Evolutionary conservation across 2,888 invertebrate genomes (phyloP).

Genomic region (Schizotus pectinicornis): DNA sequence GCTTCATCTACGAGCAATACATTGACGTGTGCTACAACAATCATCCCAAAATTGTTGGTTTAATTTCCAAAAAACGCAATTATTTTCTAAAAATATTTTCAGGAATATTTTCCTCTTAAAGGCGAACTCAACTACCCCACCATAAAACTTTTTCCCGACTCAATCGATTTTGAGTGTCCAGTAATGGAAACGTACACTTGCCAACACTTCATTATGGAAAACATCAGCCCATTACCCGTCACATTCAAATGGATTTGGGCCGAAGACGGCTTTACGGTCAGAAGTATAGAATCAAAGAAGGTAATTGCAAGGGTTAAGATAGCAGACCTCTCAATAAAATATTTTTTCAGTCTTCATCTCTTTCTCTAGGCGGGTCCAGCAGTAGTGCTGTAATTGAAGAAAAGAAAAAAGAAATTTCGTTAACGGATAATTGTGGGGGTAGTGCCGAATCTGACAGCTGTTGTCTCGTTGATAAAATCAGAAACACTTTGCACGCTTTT

Average conservation of each 20-base stretch:
- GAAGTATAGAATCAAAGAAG: neutral
- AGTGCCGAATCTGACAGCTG: too few relatives aligned
- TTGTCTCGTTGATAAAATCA: too few relatives aligned
- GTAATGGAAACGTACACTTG: constrained; percentile 59
- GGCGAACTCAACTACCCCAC: constrained; percentile 75
- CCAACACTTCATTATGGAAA: constrained; percentile 60
- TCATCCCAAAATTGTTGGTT: constrained; percentile 56
- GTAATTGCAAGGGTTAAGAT: neutral
- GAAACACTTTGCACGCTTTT: too few relatives aligned
- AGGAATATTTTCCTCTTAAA: constrained; percentile 69
- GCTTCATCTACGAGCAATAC: constrained; percentile 44
- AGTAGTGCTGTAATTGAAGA: neutral
- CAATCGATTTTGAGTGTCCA: constrained; percentile 69
- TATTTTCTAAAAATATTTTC: constrained; percentile 36
- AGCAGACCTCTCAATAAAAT: neutral
- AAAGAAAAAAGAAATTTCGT: neutral
- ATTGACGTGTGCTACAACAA: constrained; percentile 51
- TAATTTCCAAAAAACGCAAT: neutral
- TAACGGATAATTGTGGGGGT: too few relatives aligned
- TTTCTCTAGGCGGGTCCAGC: neutral
- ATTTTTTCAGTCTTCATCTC: neutral
- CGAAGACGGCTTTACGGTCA: constrained; percentile 23
- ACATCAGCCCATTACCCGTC: constrained; percentile 62
- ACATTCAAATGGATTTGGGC: constrained; percentile 53
- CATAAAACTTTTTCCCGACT: constrained; percentile 63